Conservation (phyloP, 2,888 invertebrate genomes). For the Stictocephala bisonia region DNA sequence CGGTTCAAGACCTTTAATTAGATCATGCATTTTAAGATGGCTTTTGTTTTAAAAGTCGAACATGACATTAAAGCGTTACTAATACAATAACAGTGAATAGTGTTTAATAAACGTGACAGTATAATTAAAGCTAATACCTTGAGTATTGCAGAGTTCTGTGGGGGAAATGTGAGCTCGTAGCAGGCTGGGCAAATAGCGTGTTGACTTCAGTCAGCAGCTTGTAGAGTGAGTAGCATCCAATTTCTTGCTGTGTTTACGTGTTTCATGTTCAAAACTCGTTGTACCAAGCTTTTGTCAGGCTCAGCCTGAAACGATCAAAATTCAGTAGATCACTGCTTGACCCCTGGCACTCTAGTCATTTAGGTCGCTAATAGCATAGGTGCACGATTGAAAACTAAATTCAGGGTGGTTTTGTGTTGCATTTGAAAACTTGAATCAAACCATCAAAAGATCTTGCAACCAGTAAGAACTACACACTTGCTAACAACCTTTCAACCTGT, state of each 20-base stretch:
- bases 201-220: slow-evolving; percentile 25
- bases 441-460: slow-evolving; percentile 23
- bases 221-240: slow-evolving; percentile 43
- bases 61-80: no score
- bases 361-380: slow-evolving; percentile 29
- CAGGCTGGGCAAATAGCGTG: slow-evolving; percentile 11
- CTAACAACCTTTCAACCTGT: background rate
- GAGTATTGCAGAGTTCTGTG: slow-evolving; percentile 58
- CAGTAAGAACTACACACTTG: slow-evolving; percentile 30
- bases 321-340: slow-evolving; percentile 27
- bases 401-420: background rate
- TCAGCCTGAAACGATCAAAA: slow-evolving; percentile 12
- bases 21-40: no score
- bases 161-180: slow-evolving; percentile 55
- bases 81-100: no score
- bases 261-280: slow-evolving; percentile 30
- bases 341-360: slow-evolving; percentile 15
- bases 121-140: slow-evolving; percentile 55
- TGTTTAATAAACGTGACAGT: no score
- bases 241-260: slow-evolving; percentile 44
- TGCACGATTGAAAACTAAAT: background rate
- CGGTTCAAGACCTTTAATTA: slow-evolving; percentile 29
- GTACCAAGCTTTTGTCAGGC: slow-evolving; percentile 16
- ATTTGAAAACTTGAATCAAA: background rate
- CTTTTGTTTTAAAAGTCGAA: no score